phyloP scores from a whole-genome alignment of 2,888 invertebrate species.

The Drosophila ochracea region DNA sequence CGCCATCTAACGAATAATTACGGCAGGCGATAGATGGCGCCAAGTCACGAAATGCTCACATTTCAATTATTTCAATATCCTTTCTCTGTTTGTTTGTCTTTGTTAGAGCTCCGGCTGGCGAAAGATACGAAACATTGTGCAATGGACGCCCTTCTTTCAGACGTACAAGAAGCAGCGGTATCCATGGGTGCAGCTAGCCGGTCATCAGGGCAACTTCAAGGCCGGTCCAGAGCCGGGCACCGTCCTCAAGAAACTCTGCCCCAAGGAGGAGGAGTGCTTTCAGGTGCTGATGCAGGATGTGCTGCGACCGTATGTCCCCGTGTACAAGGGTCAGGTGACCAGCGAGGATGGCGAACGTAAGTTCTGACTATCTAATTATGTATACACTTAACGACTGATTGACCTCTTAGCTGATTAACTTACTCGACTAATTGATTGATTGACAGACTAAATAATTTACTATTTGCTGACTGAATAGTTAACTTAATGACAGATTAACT shows the following conservation, averaged over 20 bases:
- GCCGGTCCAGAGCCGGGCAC: slow-evolving; percentile 97
- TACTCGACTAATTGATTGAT: background rate
- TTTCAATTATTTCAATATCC: background rate
- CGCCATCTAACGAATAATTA: slow-evolving; percentile 17
- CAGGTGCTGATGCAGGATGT: slow-evolving; percentile 93
- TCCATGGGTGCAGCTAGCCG: slow-evolving; percentile 98
- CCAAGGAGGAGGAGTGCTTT: slow-evolving; percentile 95
- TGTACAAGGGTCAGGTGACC: slow-evolving; percentile 94
- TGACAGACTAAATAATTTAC: background rate
- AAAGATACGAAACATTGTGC: slow-evolving; percentile 96
- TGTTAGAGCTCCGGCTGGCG: slow-evolving; percentile 95
- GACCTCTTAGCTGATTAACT: background rate
- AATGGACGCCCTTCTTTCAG: slow-evolving; percentile 98
- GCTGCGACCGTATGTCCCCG: slow-evolving; percentile 95
- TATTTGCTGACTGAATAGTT: background rate
- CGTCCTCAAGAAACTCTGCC: slow-evolving; percentile 96
- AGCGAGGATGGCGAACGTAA: slow-evolving; percentile 92
- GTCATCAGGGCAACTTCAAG: slow-evolving; percentile 97
- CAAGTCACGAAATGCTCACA: background rate
- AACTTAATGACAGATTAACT: background rate
- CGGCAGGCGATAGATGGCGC: slow-evolving; percentile 25
- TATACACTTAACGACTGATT: background rate
- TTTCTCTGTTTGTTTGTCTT: background rate
- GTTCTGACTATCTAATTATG: slow-evolving; percentile 28
- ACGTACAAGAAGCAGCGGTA: slow-evolving; percentile 98